phyloP scores from a whole-genome alignment of 2,888 invertebrate species.

The Thera britannica region DNA sequence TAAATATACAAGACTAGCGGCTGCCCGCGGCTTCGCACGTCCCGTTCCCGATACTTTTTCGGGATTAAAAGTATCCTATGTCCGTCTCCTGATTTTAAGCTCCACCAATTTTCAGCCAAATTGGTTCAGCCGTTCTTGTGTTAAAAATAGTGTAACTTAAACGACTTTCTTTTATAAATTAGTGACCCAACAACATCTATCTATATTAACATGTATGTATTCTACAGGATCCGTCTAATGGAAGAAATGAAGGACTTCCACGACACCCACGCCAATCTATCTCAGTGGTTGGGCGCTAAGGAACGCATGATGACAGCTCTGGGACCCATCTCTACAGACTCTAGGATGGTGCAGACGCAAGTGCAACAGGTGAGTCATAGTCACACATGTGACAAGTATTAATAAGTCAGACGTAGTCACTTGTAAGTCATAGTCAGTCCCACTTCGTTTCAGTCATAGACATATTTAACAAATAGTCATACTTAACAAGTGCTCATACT shows the following conservation, averaged over 20 bases:
- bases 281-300: slow-evolving; percentile 95
- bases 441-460: neutral
- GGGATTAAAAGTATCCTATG: too few species aligned
- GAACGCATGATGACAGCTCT: slow-evolving; percentile 98
- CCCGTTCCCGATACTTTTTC: too few species aligned
- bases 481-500: too few species aligned
- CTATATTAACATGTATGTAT: neutral
- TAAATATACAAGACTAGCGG: too few species aligned
- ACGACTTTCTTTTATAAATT: too few species aligned
- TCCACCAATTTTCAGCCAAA: too few species aligned
- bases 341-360: slow-evolving; percentile 97
- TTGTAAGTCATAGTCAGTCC: neutral
- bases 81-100: too few species aligned
- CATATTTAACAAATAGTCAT: neutral
- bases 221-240: slow-evolving; percentile 87
- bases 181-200: too few species aligned
- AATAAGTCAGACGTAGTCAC: neutral
- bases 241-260: slow-evolving; percentile 96
- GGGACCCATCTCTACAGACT: slow-evolving; percentile 98
- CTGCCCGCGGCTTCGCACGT: too few species aligned
- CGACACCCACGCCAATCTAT: slow-evolving; percentile 93
- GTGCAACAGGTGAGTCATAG: slow-evolving; percentile 89
- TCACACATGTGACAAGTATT: too few species aligned
- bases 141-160: too few species aligned
- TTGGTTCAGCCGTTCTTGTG: too few species aligned